These are phyloP conservation scores for Microplitis manilae DNA, from an alignment of 2,888 invertebrate species.

Conservation along the genomic window DNA sequence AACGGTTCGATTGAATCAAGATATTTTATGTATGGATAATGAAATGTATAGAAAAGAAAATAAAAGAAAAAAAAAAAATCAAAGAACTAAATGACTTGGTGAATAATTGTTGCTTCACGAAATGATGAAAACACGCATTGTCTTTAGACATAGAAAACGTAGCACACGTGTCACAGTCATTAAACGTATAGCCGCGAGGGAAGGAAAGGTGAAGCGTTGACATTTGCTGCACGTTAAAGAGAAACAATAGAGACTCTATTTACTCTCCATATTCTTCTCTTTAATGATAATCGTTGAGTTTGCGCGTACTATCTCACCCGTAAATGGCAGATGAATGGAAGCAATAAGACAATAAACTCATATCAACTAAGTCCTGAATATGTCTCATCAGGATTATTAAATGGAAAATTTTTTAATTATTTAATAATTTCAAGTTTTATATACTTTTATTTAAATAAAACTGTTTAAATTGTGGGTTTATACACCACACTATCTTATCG, in stretches of 20 bases:
- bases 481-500: background rate
- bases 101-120: conserved; percentile 21
- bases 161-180: conserved; percentile 33
- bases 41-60: background rate
- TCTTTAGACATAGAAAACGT: conserved; percentile 3
- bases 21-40: conserved; percentile 12
- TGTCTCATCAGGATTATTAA: conserved; percentile 10
- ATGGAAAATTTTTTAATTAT: background rate
- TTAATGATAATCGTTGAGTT: conserved; percentile 13
- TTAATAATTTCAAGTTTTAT: background rate
- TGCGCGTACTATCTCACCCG: background rate
- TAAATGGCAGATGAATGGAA: conserved; percentile 36
- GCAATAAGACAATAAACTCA: conserved; percentile 18
- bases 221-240: conserved; percentile 37
- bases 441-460: background rate
- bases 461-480: background rate
- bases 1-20: conserved; percentile 22
- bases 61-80: conserved; percentile 8
- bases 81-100: conserved; percentile 14
- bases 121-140: conserved; percentile 28
- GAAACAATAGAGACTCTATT: conserved; percentile 34
- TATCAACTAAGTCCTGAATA: conserved; percentile 23
- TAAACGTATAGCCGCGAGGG: conserved; percentile 13
- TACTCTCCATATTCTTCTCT: conserved; percentile 23
- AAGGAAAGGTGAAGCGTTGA: conserved; percentile 45